Evolutionary conservation across 2,888 invertebrate genomes (phyloP).

Genomic region (Cosmopolites sordidus): DNA sequence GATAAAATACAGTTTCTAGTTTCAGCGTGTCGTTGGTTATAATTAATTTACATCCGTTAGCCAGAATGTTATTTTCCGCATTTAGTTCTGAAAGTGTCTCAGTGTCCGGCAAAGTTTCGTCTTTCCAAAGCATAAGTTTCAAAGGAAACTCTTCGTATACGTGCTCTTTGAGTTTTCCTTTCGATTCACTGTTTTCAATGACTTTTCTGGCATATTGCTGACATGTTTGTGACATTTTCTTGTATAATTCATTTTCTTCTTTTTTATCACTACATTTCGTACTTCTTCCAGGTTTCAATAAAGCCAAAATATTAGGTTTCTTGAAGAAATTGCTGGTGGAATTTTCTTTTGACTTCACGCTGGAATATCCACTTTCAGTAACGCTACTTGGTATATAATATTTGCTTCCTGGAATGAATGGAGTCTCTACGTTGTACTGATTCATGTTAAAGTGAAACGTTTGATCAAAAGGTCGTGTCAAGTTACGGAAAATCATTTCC

Average conservation of each 20-base stretch:
- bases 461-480: constrained; percentile 19
- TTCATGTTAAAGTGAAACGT: constrained; percentile 14
- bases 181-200: constrained; percentile 17
- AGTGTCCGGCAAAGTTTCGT: not conserved
- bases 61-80: not conserved
- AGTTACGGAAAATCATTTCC: constrained; percentile 9
- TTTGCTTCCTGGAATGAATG: constrained; percentile 3
- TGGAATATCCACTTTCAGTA: constrained; percentile 34
- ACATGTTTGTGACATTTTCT: constrained; percentile 27
- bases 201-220: constrained; percentile 29
- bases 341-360: constrained; percentile 29
- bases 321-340: constrained; percentile 32
- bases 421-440: constrained; percentile 22
- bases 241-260: constrained; percentile 7
- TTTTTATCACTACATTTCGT: not conserved
- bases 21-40: constrained; percentile 12
- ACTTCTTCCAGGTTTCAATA: constrained; percentile 27
- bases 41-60: constrained; percentile 14
- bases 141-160: constrained; percentile 29
- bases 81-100: not conserved
- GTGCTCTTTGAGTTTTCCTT: constrained; percentile 7
- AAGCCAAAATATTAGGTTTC: constrained; percentile 31
- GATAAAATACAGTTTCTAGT: constrained; percentile 2
- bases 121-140: constrained; percentile 22
- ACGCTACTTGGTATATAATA: constrained; percentile 5